Evolutionary conservation across 2,797 vertebrate genomes (phyloP), one percentile per base, ranked within the genome.

Genomic region (Hirundo rustica): DNA sequence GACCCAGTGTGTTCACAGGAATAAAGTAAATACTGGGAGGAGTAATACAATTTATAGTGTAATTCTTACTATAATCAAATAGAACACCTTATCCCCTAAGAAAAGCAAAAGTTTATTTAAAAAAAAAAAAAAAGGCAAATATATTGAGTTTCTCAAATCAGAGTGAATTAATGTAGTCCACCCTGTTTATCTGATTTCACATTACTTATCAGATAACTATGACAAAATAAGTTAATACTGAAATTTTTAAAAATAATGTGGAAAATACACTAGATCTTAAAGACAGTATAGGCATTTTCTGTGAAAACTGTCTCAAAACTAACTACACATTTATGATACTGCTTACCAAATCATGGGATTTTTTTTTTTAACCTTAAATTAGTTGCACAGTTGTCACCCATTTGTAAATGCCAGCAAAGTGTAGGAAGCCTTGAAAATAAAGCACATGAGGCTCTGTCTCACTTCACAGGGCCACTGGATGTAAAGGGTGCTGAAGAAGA

Each of bases 401-500:
- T 94, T 86, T 97, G 96, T 88, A 95, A 92, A 95, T 96, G 94
- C 86, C 96, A 95, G 50, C 80, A 96, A 95, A 95, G 84, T 72
- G 27, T 57, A 84, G 96, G 97, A 97, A 95, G 70, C 82, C 80
- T 96, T 77, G 83, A 94, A 96, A 97, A 96, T 74, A 97, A 97
- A 97, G 97, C 97, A 74, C 96, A 97, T 60, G 71, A 87, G 72
- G 66, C 95, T 53, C 58, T 78, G 16, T 51, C 92, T 95, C 54
- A 75, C 38, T 98, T 96, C 96, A 93, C 40, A 92, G 97, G 83
- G 94, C 93, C 44, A 94, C 89, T 89, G 96, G 97, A 96, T 81
- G 68, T 89, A 53, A 96, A 95, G 12, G 90, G 91, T 87, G 96
- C 95, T 80, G 97, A 98, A 72, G 97, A 98, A 88, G 97, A 97